These are phyloP conservation scores for Phorcus lineatus DNA, from an alignment of 2,888 invertebrate genomes.

Conservation along the genomic window DNA sequence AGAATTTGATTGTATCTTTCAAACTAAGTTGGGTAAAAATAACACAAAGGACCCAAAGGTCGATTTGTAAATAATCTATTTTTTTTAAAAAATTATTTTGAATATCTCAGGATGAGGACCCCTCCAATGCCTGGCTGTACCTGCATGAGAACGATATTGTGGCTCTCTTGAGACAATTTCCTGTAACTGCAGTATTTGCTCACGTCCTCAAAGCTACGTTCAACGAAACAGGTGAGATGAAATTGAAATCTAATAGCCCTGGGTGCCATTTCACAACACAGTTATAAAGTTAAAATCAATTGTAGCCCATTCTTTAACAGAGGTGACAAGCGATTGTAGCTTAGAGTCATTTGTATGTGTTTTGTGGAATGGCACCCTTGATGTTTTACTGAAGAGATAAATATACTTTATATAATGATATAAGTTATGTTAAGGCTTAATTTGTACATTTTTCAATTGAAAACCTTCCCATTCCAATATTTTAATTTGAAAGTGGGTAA, in stretches of 20 bases:
- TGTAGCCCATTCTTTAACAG: too few species aligned
- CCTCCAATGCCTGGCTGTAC: conserved; percentile 77
- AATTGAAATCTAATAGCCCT: background rate
- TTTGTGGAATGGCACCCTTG: too few species aligned
- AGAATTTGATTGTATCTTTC: too few species aligned
- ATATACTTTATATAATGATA: too few species aligned
- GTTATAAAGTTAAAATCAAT: too few species aligned
- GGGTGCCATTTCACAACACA: too few species aligned
- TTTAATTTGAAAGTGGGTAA: background rate
- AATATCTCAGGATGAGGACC: conserved; percentile 81
- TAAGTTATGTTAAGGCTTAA: background rate
- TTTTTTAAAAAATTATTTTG: too few species aligned
- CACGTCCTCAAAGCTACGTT: conserved; percentile 74
- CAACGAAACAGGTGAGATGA: conserved; percentile 49
- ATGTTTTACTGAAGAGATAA: too few species aligned
- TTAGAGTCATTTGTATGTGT: too few species aligned
- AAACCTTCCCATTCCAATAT: background rate
- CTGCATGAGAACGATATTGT: conserved; percentile 87
- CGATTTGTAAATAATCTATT: too few species aligned
- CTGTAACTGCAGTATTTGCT: conserved; percentile 83
- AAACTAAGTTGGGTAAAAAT: too few species aligned
- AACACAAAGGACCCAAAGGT: background rate
- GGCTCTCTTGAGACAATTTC: conserved; percentile 85
- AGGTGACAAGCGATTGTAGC: too few species aligned
- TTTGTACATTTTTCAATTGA: background rate